These are phyloP conservation scores for Garrulus glandarius DNA, from an alignment of 2,797 vertebrate species.

Conservation along the genomic window DNA sequence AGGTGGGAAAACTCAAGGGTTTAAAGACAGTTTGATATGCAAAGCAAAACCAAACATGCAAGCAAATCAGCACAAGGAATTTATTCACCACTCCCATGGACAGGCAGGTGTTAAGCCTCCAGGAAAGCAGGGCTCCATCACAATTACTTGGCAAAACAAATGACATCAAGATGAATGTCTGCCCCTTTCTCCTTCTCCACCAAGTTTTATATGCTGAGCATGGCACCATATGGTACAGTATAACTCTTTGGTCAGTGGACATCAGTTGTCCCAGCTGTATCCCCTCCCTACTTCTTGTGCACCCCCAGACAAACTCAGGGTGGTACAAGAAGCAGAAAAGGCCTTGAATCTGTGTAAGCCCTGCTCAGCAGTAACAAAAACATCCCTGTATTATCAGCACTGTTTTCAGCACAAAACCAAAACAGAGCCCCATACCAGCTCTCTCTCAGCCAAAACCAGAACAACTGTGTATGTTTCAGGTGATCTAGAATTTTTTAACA, in stretches of 20 bases:
- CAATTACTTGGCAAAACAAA: not conserved
- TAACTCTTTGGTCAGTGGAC: not conserved
- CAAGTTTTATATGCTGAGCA: not conserved
- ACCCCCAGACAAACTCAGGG: not conserved
- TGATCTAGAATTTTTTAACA: not conserved
- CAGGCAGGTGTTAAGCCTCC: not conserved
- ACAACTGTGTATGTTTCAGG: not conserved
- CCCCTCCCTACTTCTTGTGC: not conserved
- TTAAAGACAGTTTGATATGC: not conserved
- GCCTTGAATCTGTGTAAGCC: not conserved
- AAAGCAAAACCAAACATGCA: not conserved
- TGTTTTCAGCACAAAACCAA: not conserved
- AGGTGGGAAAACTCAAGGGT: not conserved
- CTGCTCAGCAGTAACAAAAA: not conserved
- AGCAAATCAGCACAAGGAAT: not conserved
- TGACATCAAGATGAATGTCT: not conserved
- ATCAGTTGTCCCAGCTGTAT: not conserved
- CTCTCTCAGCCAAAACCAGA: not conserved
- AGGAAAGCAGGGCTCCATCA: not conserved
- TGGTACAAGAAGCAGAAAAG: not conserved
- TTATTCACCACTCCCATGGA: not conserved
- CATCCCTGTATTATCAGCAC: not conserved
- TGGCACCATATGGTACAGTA: not conserved
- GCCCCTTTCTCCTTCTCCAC: not conserved
- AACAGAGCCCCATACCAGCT: not conserved